Conservation (phyloP, 2,113 vertebrate genomes). For the Lophochroa leadbeateri region DNA sequence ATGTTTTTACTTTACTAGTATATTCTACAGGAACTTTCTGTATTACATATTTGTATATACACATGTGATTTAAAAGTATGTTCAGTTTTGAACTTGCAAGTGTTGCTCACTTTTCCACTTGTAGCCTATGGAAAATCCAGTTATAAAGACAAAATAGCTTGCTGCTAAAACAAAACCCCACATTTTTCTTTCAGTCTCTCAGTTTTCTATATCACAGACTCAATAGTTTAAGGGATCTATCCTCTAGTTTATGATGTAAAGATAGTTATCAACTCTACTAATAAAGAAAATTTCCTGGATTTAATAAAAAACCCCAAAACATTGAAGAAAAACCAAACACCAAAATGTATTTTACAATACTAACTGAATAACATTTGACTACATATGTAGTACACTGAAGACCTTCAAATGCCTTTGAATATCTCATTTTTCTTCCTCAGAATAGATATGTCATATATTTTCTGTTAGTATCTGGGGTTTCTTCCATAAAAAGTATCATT, state of each 20-base stretch:
- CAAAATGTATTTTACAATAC: not conserved
- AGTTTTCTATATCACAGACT: not conserved
- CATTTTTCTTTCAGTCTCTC: not conserved
- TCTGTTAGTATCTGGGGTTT: not conserved
- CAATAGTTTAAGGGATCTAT: not conserved
- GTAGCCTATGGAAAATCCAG: not conserved
- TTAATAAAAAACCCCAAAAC: not conserved
- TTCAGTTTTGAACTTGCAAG: not conserved
- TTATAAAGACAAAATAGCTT: not conserved
- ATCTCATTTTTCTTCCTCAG: not conserved
- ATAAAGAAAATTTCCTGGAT: not conserved
- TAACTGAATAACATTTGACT: not conserved
- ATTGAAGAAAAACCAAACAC: not conserved
- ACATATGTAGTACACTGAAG: not conserved
- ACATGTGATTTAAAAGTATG: not conserved
- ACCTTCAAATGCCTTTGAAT: not conserved
- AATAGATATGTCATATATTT: not conserved
- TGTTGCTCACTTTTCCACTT: not conserved
- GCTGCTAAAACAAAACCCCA: not conserved
- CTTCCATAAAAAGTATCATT: not conserved
- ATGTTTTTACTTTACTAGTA: not conserved
- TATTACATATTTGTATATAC: not conserved
- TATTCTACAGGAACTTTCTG: not conserved
- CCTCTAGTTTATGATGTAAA: not conserved
- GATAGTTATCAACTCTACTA: not conserved